Percentiles rank a stretch among this genome's conserved stretches.
phyloP scores from a whole-genome alignment of 2,113 vertebrate species.

The Pluvianellus socialis region DNA sequence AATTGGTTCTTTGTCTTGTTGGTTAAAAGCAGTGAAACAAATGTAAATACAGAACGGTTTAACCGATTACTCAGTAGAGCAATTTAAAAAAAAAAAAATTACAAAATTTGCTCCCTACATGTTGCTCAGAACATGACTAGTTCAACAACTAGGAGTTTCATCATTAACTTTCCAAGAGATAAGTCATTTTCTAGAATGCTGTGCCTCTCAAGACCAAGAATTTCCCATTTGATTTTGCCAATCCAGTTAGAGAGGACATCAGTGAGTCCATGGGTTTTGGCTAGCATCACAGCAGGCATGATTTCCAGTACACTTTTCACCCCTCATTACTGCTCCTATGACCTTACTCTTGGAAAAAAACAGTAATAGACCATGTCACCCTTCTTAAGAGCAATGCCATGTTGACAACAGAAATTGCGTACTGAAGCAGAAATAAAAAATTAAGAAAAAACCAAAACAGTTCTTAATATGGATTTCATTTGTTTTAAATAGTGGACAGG shows the following conservation, averaged over 20 bases:
- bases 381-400: constrained; percentile 42
- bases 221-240: background rate
- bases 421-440: constrained; percentile 19
- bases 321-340: background rate
- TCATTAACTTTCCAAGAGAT: constrained; percentile 34
- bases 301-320: background rate
- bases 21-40: constrained; percentile 9
- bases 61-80: background rate
- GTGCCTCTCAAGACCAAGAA: background rate
- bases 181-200: background rate
- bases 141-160: background rate
- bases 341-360: background rate
- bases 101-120: background rate
- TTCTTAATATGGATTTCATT: constrained; percentile 29
- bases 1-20: background rate
- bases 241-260: background rate
- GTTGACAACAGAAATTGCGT: background rate
- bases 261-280: background rate
- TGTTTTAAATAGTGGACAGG: constrained; percentile 18
- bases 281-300: background rate
- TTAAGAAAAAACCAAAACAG: background rate
- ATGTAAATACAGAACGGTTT: background rate
- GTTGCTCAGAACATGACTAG: background rate
- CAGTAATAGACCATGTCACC: background rate
- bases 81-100: background rate